Conservation (phyloP, 2,797 vertebrate genomes). For the Tarsius wallacei region DNA sequence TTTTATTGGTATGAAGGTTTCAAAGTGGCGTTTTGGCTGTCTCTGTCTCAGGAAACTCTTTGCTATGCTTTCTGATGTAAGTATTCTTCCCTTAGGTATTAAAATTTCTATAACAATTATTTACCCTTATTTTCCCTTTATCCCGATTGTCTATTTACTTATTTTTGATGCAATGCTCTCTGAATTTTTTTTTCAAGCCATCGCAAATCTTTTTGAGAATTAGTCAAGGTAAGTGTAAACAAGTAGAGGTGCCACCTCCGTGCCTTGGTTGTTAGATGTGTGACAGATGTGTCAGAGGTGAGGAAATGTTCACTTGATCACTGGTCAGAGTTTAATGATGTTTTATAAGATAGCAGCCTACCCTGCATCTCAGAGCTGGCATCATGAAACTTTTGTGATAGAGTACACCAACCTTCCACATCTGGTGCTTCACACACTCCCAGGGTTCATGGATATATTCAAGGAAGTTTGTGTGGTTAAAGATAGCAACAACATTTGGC, state of each 20-base stretch:
- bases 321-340: neutral
- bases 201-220: neutral
- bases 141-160: neutral
- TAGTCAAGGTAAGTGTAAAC: neutral
- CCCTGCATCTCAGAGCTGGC: neutral
- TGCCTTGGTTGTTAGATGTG: neutral
- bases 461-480: conserved; percentile 13
- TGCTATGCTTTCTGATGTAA: neutral
- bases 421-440: neutral
- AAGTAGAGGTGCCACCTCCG: neutral
- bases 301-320: neutral
- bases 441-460: neutral
- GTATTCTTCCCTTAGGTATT: neutral
- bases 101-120: conserved; percentile 1
- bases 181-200: neutral
- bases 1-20: neutral
- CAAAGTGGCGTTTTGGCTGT: neutral
- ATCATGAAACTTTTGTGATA: neutral
- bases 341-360: neutral
- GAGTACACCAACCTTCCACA: neutral
- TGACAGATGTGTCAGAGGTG: too few relatives aligned
- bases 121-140: neutral
- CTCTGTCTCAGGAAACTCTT: neutral
- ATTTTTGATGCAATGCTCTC: neutral
- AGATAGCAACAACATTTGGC: neutral